These are phyloP conservation scores for Aphelinus certus DNA, from an alignment of 1,140 invertebrate genomes.

Conservation along the genomic window DNA sequence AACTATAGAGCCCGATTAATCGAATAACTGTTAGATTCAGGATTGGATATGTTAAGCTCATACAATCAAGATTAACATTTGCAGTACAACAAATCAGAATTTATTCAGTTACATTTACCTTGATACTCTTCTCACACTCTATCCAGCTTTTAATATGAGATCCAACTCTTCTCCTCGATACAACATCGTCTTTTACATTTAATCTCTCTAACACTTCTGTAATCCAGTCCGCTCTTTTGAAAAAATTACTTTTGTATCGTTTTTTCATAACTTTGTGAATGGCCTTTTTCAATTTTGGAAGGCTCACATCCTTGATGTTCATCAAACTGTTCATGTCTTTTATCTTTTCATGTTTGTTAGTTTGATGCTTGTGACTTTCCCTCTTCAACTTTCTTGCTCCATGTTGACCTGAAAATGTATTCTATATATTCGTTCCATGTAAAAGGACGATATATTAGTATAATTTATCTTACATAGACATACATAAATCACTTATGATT, in stretches of 20 bases:
- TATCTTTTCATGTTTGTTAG: too few species aligned
- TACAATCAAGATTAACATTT: neutral
- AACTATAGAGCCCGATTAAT: too few species aligned
- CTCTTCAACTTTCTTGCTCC: too few species aligned
- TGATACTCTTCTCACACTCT: too few species aligned
- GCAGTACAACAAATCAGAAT: neutral
- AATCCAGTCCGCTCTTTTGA: neutral
- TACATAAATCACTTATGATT: too few species aligned
- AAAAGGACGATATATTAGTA: too few species aligned
- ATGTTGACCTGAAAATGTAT: too few species aligned
- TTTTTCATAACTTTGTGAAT: conserved; percentile 11
- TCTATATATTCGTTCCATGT: too few species aligned
- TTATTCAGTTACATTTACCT: neutral
- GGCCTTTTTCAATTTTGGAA: neutral
- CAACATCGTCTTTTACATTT: neutral
- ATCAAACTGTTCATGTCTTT: too few species aligned
- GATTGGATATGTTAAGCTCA: neutral
- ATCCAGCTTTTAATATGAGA: neutral
- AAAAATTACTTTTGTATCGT: neutral
- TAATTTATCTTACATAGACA: too few species aligned
- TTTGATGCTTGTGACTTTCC: too few species aligned
- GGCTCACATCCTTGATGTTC: neutral
- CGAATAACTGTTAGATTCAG: too few species aligned
- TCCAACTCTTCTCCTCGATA: neutral
- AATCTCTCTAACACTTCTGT: neutral